Conservation (phyloP, 2,113 vertebrate genomes). For the Todiramphus saurophagus region DNA sequence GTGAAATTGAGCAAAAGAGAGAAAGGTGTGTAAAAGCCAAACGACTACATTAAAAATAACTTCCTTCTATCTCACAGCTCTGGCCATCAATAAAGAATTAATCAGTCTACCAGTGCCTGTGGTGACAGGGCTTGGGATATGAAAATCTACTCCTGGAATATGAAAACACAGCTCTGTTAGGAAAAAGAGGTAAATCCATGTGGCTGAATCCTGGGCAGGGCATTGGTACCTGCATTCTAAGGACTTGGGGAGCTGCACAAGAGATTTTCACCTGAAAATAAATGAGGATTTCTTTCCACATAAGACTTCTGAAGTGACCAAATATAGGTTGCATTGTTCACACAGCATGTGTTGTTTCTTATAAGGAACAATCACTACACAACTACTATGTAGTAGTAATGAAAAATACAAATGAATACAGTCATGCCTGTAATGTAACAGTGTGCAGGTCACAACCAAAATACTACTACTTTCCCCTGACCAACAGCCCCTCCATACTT, state of each 20-base stretch:
- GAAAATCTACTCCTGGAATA: background rate
- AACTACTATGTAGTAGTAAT: fast-evolving
- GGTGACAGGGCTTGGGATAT: background rate
- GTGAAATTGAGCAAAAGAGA: background rate
- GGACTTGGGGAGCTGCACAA: background rate
- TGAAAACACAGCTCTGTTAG: background rate
- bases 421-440: background rate
- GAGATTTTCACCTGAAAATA: background rate
- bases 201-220: background rate
- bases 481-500: background rate
- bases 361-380: background rate
- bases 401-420: background rate
- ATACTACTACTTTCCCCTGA: background rate
- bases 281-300: background rate
- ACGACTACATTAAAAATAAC: background rate
- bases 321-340: background rate
- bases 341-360: fast-evolving
- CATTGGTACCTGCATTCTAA: background rate
- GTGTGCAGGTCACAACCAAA: background rate
- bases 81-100: background rate
- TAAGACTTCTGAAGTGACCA: background rate
- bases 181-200: background rate
- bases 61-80: background rate
- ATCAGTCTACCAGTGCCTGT: background rate
- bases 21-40: background rate